Conservation (phyloP, 2,888 invertebrate genomes). For the Argyresthia goedartella region DNA sequence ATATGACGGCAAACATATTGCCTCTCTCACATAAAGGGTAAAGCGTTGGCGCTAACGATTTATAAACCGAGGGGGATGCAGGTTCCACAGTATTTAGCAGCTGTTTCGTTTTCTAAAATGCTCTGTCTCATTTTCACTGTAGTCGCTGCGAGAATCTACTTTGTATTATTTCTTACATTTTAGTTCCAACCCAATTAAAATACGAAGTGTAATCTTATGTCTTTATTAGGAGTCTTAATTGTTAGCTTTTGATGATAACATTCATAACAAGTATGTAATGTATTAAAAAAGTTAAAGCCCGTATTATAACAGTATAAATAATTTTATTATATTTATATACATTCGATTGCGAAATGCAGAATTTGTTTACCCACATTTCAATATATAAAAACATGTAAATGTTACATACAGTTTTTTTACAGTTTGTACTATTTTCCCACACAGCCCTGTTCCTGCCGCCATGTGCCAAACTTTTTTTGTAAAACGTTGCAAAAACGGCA, state of each 20-base stretch:
- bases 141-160: not conserved
- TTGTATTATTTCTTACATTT: not conserved
- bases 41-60: too few relatives aligned
- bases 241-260: not conserved
- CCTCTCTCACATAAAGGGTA: too few relatives aligned
- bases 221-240: not conserved
- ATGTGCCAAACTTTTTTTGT: slow-evolving; percentile 47
- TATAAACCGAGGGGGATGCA: too few relatives aligned
- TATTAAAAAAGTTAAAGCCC: too few relatives aligned
- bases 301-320: too few relatives aligned
- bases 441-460: slow-evolving; percentile 49
- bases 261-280: too few relatives aligned
- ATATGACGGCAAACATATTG: too few relatives aligned
- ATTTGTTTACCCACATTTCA: not conserved
- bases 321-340: too few relatives aligned
- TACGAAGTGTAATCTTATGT: not conserved
- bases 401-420: not conserved
- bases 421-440: slow-evolving; percentile 11
- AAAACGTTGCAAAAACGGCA: slow-evolving; percentile 31
- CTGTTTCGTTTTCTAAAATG: slow-evolving; percentile 34
- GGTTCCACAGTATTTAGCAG: too few relatives aligned
- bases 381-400: not conserved
- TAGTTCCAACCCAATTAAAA: not conserved
- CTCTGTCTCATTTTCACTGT: slow-evolving; percentile 35
- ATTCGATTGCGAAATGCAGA: not conserved